Base-by-base conservation (phyloP, 2,113 vertebrate genomes). In the Agelaius tricolor region DNA sequence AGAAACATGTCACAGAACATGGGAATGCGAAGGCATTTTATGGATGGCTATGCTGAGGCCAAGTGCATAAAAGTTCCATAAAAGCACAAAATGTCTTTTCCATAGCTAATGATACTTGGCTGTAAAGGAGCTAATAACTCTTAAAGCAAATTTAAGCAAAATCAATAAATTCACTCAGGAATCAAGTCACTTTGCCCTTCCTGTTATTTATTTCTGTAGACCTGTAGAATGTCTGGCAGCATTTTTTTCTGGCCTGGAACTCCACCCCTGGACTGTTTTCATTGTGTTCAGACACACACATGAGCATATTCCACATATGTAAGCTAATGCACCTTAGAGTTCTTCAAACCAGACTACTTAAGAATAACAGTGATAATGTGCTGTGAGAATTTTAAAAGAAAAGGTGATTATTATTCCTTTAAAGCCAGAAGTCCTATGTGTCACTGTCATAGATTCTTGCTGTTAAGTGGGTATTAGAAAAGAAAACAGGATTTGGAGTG, bases 241-340 rank as follows among this genome's bases (percentile, higher is more conserved):
- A 18, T 43, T 79, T 88, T 28, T 23, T 88, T 41, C 69, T 77
- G 37, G 43, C 39, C 28, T 39, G 8, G 3, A 90, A 76, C 27
- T 59, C 17, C 6, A 49, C 2, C 37, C 51, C 41, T 17, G 22
- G 18, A 16, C 5, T 6, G 7, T 62, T 23, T 47, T n/a, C 20
- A 6, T 10, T 57, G 11, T 37, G 16, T 44, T 31, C 33, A 71
- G 21, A 59, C 23, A 21, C 17, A 67, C 39, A 12, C 4, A 6
- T 0, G 1, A 13, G 10, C 19, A 19, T 12, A 21, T 8, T n/a
- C 24, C 37, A 49, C 3, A 2, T 15, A 21, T 51, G 13, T 35
- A 33, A 59, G 27, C 15, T 62, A 73, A 65, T 13, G 18, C 58
- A 14, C 6, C 7, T n/a, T 57, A 57, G 24, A 52, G 21, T 47